A percentile compares a stretch with the other conserved stretches of the same genome.
Evolutionary conservation across 2,113 vertebrate species (phyloP).

Genomic region (Laticauda laticaudata): DNA sequence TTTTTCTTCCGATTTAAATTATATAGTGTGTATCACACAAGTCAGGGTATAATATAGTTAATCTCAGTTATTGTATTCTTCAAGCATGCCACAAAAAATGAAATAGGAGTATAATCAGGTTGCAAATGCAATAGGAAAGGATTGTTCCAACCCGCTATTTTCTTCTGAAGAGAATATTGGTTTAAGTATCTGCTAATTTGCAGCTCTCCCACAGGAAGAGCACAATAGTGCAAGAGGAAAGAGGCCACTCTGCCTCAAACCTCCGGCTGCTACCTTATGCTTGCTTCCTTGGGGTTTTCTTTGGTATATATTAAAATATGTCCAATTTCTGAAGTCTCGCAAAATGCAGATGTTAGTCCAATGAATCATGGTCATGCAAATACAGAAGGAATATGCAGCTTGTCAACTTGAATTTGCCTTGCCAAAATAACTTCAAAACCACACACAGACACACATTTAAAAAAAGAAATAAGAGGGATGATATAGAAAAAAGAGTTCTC

Average conservation of each 20-base stretch:
- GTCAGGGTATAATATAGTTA: constrained; percentile 37
- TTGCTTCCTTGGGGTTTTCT: background rate
- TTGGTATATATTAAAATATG: constrained; percentile 22
- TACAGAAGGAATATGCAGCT: background rate
- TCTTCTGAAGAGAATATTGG: constrained; percentile 37
- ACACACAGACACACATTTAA: background rate
- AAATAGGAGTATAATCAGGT: constrained; percentile 36
- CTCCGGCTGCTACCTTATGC: constrained; percentile 15
- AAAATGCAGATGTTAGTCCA: background rate
- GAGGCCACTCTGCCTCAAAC: background rate
- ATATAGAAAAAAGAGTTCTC: background rate
- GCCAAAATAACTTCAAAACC: background rate
- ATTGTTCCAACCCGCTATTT: constrained; percentile 42
- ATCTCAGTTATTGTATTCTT: constrained; percentile 40
- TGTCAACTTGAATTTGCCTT: background rate
- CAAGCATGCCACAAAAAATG: background rate
- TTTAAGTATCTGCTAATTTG: constrained; percentile 36
- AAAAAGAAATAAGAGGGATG: background rate
- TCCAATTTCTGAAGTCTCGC: background rate
- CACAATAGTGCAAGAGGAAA: constrained; percentile 9
- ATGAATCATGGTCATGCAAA: background rate
- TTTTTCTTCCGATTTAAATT: constrained; percentile 33
- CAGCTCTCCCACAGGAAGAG: constrained; percentile 20
- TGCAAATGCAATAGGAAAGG: constrained; percentile 35
- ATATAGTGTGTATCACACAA: background rate